A percentile compares a stretch with the other conserved stretches of the same genome.
These are phyloP conservation scores for Lepisosteus osseus DNA, from an alignment of 2,113 vertebrate genomes.

Conservation along the genomic window DNA sequence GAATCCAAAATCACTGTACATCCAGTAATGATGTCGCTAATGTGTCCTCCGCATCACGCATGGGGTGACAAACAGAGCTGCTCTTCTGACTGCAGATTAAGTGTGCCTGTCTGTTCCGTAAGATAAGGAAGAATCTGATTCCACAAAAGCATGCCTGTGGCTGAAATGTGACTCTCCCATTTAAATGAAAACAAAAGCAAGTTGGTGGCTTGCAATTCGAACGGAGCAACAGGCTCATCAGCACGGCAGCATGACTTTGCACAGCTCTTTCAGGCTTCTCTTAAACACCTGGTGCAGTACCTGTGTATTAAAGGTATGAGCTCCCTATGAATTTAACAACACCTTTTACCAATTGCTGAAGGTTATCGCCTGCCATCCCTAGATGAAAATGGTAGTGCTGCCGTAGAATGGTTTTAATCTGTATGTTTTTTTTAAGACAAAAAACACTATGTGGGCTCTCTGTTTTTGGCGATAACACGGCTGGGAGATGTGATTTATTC, in stretches of 20 bases:
- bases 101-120: constrained; percentile 44
- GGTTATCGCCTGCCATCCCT: constrained; percentile 58
- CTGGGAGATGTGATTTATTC: constrained; percentile 54
- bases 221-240: constrained; percentile 40
- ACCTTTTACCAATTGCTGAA: constrained; percentile 38
- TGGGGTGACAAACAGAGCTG: constrained; percentile 46
- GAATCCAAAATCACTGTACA: constrained; percentile 31
- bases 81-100: constrained; percentile 48
- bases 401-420: constrained; percentile 9
- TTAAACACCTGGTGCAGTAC: constrained; percentile 28
- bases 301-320: constrained; percentile 32
- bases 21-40: constrained; percentile 53
- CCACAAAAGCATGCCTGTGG: constrained; percentile 40
- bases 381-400: constrained; percentile 47
- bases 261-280: constrained; percentile 35
- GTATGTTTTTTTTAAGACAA: constrained; percentile 19
- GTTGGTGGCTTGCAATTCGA: constrained; percentile 43
- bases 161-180: constrained; percentile 45
- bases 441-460: constrained; percentile 35
- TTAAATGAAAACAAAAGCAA: constrained; percentile 46
- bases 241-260: constrained; percentile 33
- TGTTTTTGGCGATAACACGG: constrained; percentile 53
- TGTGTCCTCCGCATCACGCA: constrained; percentile 45
- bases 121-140: constrained; percentile 62
- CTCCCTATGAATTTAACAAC: constrained; percentile 52